These are phyloP conservation scores for Perognathus longimembris DNA, from an alignment of 2,113 vertebrate genomes.

Conservation along the genomic window DNA sequence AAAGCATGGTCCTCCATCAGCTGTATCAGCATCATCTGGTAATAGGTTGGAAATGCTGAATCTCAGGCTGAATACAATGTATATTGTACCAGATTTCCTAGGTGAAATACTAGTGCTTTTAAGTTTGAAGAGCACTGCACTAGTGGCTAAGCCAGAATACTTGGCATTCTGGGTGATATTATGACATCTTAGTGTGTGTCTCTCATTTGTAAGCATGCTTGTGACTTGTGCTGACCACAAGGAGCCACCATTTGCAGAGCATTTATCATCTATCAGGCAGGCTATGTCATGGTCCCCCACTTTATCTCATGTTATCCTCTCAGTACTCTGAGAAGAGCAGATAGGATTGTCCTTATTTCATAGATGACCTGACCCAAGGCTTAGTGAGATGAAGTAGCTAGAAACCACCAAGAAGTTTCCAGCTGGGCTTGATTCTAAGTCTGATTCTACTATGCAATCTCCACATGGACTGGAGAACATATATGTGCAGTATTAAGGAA, in stretches of 20 bases:
- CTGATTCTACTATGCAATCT: neutral
- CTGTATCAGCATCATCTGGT: slow-evolving; percentile 8
- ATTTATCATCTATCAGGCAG: neutral
- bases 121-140: slow-evolving; percentile 32
- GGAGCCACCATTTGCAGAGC: slow-evolving; percentile 16
- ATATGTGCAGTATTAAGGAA: neutral
- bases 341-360: slow-evolving; percentile 38
- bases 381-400: slow-evolving; percentile 10
- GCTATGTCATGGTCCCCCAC: neutral
- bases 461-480: neutral
- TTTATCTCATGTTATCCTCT: neutral
- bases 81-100: slow-evolving; percentile 34
- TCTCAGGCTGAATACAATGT: slow-evolving; percentile 48
- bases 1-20: neutral
- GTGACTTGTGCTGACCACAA: slow-evolving; percentile 23
- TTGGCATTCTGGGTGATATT: neutral
- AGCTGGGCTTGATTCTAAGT: neutral
- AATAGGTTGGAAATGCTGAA: slow-evolving; percentile 47
- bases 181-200: neutral
- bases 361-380: slow-evolving; percentile 47
- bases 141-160: slow-evolving; percentile 28
- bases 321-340: neutral
- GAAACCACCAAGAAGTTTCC: neutral
- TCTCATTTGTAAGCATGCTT: slow-evolving; percentile 33
- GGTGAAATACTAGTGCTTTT: slow-evolving; percentile 4